Percentiles rank a stretch among this genome's conserved stretches.
These are phyloP conservation scores for Pyrrhosoma nymphula DNA, from an alignment of 2,888 invertebrate species.

Conservation along the genomic window DNA sequence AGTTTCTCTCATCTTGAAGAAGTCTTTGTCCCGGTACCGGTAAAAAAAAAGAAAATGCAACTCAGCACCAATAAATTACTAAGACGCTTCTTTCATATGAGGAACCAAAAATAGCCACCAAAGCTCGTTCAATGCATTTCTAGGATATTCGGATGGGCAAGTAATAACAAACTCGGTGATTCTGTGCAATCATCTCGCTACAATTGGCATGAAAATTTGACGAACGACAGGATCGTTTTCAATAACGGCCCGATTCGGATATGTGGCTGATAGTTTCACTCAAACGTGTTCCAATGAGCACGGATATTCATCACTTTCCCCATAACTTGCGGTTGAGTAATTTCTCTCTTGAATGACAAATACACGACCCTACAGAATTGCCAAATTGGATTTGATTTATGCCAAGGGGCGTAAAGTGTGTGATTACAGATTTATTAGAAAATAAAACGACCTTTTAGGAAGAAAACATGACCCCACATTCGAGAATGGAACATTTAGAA, in stretches of 20 bases:
- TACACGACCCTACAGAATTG: not conserved
- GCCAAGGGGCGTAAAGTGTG: not conserved
- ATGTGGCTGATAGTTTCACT: not conserved
- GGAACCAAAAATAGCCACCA: not conserved
- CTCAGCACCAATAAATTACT: not conserved
- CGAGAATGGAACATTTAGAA: not conserved
- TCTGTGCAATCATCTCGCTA: not conserved
- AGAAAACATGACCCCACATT: not conserved
- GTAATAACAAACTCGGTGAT: not conserved
- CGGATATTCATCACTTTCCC: not conserved
- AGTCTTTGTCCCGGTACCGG: not conserved
- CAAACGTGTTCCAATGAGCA: not conserved
- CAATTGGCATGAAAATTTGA: not conserved
- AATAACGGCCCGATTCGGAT: not conserved
- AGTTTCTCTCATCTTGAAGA: not conserved
- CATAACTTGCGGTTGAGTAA: not conserved
- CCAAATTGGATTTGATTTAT: slow-evolving; percentile 14
- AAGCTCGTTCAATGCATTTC: not conserved
- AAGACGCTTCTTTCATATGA: not conserved
- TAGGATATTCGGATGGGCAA: not conserved
- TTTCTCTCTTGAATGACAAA: not conserved
- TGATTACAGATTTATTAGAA: not conserved
- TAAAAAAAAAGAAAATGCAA: not conserved
- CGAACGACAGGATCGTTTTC: not conserved
- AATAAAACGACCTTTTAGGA: not conserved